Evolutionary conservation across 2,797 vertebrate species (phyloP).

Genomic region (Tympanoctomys barrerae): DNA sequence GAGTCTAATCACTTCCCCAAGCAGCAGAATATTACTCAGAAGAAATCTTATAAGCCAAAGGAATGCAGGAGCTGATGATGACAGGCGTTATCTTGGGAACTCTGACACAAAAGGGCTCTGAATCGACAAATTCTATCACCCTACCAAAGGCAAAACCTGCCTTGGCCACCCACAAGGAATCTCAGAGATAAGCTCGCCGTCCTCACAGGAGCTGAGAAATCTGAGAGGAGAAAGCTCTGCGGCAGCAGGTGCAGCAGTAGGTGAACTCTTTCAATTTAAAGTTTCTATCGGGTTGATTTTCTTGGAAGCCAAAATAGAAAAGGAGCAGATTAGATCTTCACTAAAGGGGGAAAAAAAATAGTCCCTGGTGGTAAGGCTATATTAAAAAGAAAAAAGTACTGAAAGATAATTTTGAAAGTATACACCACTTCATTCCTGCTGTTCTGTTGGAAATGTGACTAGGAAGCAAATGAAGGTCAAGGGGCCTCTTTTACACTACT

Average conservation of each 20-base stretch:
- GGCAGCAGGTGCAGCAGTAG: not conserved
- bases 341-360: conserved; percentile 75
- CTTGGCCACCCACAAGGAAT: not conserved
- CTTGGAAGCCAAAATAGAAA: conserved; percentile 83
- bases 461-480: conserved; percentile 48
- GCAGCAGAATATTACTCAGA: conserved; percentile 9
- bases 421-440: not conserved
- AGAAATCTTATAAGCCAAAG: conserved; percentile 16
- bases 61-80: not conserved
- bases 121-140: conserved; percentile 30
- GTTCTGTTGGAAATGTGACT: not conserved
- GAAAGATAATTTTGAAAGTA: not conserved
- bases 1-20: not conserved
- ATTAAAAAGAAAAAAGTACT: conserved; percentile 69
- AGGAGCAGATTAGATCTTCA: conserved; percentile 82
- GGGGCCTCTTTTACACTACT: not conserved
- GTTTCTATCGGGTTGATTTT: conserved; percentile 82
- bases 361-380: conserved; percentile 62
- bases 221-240: conserved; percentile 16
- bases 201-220: not conserved
- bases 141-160: conserved; percentile 2
- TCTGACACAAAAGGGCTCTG: conserved; percentile 4
- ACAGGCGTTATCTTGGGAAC: not conserved
- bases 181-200: not conserved
- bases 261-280: conserved; percentile 80